Conservation (phyloP, 1,140 invertebrate species). For the Drosophila navojoa region DNA sequence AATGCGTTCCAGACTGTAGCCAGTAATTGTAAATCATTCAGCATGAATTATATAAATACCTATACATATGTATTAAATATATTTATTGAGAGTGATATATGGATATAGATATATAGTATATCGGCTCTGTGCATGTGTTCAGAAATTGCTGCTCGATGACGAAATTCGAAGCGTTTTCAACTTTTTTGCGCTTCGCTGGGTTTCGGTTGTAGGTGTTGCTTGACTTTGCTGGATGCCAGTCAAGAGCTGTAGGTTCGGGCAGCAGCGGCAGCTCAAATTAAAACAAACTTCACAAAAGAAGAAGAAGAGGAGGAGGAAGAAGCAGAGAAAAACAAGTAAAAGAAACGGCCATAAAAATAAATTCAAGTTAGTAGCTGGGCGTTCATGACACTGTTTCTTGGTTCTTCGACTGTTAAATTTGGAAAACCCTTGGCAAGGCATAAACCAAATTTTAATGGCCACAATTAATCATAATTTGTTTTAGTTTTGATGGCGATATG, state of each 20-base stretch:
- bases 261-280: conserved; percentile 62
- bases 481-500: conserved; percentile 57
- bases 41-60: conserved; percentile 1
- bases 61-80: conserved; percentile 3
- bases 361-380: conserved; percentile 54
- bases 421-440: conserved; percentile 72
- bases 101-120: conserved; percentile 12
- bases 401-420: conserved; percentile 53
- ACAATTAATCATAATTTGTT: conserved; percentile 81
- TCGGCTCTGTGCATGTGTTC: conserved; percentile 11
- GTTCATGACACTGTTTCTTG: conserved; percentile 79
- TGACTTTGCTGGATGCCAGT: conserved; percentile 29
- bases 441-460: conserved; percentile 75
- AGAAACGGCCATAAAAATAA: conserved; percentile 55
- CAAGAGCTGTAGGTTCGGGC: conserved; percentile 21
- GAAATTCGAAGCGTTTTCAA: conserved; percentile 73
- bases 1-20: conserved; percentile 26
- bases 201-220: conserved; percentile 72
- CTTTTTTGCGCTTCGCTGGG: conserved; percentile 73
- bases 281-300: conserved; percentile 49
- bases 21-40: conserved; percentile 32
- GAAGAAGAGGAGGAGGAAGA: conserved; percentile 10
- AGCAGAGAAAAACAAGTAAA: conserved; percentile 1
- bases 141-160: conserved; percentile 58
- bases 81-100: conserved; percentile 8